Conservation (phyloP, 2,113 vertebrate genomes). For the Ceratotherium simum region DNA sequence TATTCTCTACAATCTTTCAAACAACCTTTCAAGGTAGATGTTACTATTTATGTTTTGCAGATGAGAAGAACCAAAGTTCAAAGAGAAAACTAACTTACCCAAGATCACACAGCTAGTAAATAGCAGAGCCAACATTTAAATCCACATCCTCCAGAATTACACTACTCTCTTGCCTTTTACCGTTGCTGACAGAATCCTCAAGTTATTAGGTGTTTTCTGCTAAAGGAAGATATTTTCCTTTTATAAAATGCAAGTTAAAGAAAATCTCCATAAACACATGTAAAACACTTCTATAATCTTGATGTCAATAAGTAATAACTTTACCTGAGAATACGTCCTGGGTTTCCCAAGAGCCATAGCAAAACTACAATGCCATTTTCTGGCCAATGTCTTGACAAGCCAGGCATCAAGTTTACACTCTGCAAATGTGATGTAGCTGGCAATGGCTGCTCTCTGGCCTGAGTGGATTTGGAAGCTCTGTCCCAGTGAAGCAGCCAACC, state of each 20-base stretch:
- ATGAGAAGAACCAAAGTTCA: not conserved
- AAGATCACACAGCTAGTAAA: not conserved
- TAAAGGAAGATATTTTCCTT: not conserved
- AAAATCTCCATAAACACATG: not conserved
- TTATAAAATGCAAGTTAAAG: constrained; percentile 2
- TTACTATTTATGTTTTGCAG: not conserved
- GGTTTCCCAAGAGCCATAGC: not conserved
- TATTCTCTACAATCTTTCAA: constrained; percentile 11
- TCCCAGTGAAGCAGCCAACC: not conserved
- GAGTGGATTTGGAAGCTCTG: not conserved
- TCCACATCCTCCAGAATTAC: not conserved
- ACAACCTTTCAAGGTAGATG: not conserved
- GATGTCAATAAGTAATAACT: not conserved
- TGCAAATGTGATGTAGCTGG: not conserved
- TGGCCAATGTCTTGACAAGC: not conserved
- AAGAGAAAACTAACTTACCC: not conserved
- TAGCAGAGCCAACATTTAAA: not conserved
- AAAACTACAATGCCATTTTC: not conserved
- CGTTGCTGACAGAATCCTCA: not conserved
- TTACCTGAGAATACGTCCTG: not conserved
- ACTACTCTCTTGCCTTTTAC: not conserved
- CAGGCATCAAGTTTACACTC: accelerated
- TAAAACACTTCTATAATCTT: not conserved
- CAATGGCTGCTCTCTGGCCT: not conserved
- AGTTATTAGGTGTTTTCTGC: not conserved